Evolutionary conservation across 2,113 vertebrate genomes (phyloP), one percentile per base, ranked within the genome.

Genomic region (Struthidea cinerea): DNA sequence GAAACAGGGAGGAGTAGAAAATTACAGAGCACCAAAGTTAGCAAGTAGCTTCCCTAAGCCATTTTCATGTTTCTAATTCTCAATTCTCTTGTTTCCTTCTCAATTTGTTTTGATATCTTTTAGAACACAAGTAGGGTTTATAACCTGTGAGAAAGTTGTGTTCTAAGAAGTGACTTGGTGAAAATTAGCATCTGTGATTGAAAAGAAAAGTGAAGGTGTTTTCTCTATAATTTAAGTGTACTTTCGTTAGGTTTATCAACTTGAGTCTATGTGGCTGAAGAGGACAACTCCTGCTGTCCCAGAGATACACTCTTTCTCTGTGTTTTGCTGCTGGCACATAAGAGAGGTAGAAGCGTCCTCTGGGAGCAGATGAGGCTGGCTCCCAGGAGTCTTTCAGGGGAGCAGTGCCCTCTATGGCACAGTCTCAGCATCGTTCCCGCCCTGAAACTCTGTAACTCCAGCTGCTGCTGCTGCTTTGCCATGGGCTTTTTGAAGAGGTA

Each of bases 361-460:
- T 8, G 89, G 57, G 20, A 81, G 30, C 23, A 74, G 39, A 33
- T 3, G 50, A 39, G 37, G 7, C 70, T 10, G 33, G 61, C 64
- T 88, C 42, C 8, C n/a, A 22, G 35, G 21, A 16, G 56, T 73
- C 50, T 83, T 46, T 21, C 6, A 88, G 88, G 93, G 57, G 10
- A 93, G 80, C 47, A 95, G 92, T 87, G 96, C 96, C 96, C 92
- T 92, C 96, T 96, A 11, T 49, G 55, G 96, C 83, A 90, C 83
- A 63, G 24, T 6, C 64, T 47, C 16, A 88, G 92, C 59, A 83
- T 80, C 23, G 35, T 32, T 81, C 73, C 28, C 0, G 1, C 50
- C 39, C 57, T 42, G 47, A 73, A 89, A 69, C 28, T 17, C 3
- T 8, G 5, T 6, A 13, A 16, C n/a, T 39, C 24, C 44, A 37